Evolutionary conservation across 1,140 invertebrate genomes (phyloP).

Genomic region (Drosophila tristis): DNA sequence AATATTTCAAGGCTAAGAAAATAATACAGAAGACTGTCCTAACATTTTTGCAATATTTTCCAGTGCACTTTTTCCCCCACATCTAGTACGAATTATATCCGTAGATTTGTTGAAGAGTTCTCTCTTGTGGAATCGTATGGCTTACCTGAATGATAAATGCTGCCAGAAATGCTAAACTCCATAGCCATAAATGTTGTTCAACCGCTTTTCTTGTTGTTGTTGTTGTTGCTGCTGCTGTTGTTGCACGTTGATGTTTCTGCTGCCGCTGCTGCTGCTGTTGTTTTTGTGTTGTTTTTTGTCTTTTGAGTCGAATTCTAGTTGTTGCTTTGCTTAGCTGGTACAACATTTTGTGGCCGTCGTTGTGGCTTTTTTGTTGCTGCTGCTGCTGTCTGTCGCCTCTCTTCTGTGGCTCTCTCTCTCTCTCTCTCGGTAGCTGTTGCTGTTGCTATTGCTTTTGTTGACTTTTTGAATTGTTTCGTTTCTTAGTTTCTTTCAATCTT

Average conservation of each 20-base stretch:
- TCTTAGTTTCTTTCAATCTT: conserved; percentile 65
- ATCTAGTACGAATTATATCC: too few relatives aligned
- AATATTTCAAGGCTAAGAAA: too few relatives aligned
- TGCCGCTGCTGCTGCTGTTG: conserved; percentile 33
- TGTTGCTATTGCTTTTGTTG: conserved; percentile 34
- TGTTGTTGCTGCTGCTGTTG: conserved; percentile 29
- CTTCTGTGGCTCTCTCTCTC: neutral
- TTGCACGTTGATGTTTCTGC: conserved; percentile 6
- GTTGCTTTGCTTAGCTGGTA: conserved; percentile 73
- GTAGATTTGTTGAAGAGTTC: too few relatives aligned
- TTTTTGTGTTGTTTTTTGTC: conserved; percentile 24
- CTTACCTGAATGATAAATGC: conserved; percentile 68
- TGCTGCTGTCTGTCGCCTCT: conserved; percentile 6
- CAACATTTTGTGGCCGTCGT: conserved; percentile 74
- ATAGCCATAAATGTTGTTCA: conserved; percentile 60
- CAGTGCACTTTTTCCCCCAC: too few relatives aligned
- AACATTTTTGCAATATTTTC: too few relatives aligned
- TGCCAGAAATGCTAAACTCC: conserved; percentile 65
- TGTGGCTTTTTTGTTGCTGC: conserved; percentile 20
- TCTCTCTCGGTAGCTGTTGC: neutral
- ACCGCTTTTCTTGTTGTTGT: conserved; percentile 40
- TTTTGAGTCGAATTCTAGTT: conserved; percentile 78
- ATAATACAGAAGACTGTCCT: too few relatives aligned
- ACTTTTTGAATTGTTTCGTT: conserved; percentile 20
- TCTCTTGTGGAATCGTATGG: too few relatives aligned